These are phyloP conservation scores for Grallaria varia DNA, from an alignment of 2,113 vertebrate genomes.

Conservation along the genomic window DNA sequence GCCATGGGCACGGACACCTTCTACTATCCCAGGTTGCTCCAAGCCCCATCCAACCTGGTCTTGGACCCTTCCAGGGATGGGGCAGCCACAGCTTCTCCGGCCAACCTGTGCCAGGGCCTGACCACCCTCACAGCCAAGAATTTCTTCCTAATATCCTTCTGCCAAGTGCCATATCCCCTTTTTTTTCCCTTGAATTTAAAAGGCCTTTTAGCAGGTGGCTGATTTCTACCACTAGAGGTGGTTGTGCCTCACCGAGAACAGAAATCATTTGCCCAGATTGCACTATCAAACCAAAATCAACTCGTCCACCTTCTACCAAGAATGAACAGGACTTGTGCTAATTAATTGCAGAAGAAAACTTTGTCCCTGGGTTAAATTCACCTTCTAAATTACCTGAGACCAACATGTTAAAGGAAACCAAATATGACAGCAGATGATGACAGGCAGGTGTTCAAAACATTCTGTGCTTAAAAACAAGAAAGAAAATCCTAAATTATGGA, in stretches of 20 bases:
- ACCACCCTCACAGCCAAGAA: accelerated
- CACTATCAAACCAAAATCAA: background rate
- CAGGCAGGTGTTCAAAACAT: background rate
- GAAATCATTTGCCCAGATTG: background rate
- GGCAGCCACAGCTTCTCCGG: background rate
- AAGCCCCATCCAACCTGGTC: accelerated
- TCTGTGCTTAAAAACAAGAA: background rate
- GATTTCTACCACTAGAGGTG: background rate
- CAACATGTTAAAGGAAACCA: background rate
- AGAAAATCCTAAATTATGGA: background rate
- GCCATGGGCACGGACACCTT: background rate
- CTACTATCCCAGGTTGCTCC: background rate
- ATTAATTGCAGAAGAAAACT: background rate
- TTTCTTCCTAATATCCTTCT: background rate
- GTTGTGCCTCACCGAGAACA: background rate
- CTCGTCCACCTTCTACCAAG: background rate
- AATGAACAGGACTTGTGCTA: background rate
- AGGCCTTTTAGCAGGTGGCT: background rate
- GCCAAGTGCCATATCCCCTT: background rate
- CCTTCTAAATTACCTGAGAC: background rate
- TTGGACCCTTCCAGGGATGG: background rate
- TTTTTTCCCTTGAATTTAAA: background rate
- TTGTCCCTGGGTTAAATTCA: background rate
- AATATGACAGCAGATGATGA: background rate
- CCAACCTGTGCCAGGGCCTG: accelerated